Conservation (phyloP, 1,140 invertebrate genomes). For the Galleria mellonella region DNA sequence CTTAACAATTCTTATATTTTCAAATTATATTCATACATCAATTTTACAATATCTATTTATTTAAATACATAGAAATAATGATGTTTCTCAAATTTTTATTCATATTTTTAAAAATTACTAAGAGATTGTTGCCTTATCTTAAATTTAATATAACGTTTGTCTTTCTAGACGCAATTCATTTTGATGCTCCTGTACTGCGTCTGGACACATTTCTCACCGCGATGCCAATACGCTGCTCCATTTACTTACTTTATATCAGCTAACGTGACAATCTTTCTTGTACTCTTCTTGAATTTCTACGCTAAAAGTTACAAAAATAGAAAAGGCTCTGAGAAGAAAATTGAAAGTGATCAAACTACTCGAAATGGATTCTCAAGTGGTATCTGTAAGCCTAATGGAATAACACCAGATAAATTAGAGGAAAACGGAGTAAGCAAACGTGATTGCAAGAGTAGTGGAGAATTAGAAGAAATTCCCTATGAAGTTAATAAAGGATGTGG, state of each 20-base stretch:
- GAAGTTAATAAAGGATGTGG: slow-evolving; percentile 45
- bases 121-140: neutral
- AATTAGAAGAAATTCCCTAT: slow-evolving; percentile 34
- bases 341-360: slow-evolving; percentile 31
- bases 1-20: no score
- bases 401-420: slow-evolving; percentile 14
- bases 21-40: no score
- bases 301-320: slow-evolving; percentile 82
- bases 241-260: slow-evolving; percentile 78
- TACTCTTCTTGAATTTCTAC: slow-evolving; percentile 93
- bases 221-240: slow-evolving; percentile 84
- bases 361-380: slow-evolving; percentile 64
- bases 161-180: slow-evolving; percentile 83
- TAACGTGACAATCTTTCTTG: slow-evolving; percentile 85
- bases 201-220: slow-evolving; percentile 79
- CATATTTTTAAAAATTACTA: no score
- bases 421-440: slow-evolving; percentile 25
- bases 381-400: slow-evolving; percentile 71
- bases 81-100: no score
- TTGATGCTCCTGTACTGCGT: slow-evolving; percentile 82
- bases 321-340: slow-evolving; percentile 26
- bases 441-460: slow-evolving; percentile 21
- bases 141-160: slow-evolving; percentile 8
- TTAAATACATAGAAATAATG: no score
- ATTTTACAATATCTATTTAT: no score